phyloP scores from a whole-genome alignment of 1,140 invertebrate genomes.

The Ganaspis sp. region DNA sequence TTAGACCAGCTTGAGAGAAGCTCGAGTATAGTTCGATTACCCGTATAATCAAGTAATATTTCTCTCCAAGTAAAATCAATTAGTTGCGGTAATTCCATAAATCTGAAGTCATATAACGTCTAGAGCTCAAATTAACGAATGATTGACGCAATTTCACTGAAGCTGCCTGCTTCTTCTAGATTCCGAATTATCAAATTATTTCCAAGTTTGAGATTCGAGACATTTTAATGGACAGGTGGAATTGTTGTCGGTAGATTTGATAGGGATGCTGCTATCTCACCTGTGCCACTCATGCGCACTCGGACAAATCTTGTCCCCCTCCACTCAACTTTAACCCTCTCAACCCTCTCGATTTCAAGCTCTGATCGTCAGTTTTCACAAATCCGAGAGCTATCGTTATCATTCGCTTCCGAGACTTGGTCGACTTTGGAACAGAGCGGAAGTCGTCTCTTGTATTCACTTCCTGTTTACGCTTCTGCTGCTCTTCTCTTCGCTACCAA shows the following conservation, averaged over 20 bases:
- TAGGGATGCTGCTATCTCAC: conserved; percentile 51
- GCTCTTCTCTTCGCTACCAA: no score
- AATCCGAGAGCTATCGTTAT: conserved; percentile 43
- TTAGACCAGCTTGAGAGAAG: background rate
- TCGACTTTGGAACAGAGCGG: conserved; percentile 43
- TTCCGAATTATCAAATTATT: conserved; percentile 44
- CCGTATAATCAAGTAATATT: conserved; percentile 14
- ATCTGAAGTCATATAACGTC: conserved; percentile 17
- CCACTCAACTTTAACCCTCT: conserved; percentile 31
- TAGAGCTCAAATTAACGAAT: background rate
- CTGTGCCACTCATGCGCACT: conserved; percentile 63
- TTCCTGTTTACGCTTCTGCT: conserved; percentile 57
- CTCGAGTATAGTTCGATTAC: background rate
- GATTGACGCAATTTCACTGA: conserved; percentile 14
- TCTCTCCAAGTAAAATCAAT: conserved; percentile 3
- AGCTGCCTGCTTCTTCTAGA: background rate
- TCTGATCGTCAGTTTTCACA: conserved; percentile 47
- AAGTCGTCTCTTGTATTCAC: conserved; percentile 31
- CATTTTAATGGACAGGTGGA: conserved; percentile 41
- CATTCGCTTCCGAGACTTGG: conserved; percentile 68
- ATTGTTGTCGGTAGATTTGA: conserved; percentile 45
- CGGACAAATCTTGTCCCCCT: conserved; percentile 53
- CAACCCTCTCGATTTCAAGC: conserved; percentile 52
- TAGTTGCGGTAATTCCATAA: conserved; percentile 8
- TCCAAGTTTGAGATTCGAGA: conserved; percentile 42